A percentile compares a stretch with the other conserved stretches of the same genome.
Conservation (phyloP, 2,888 invertebrate genomes). For the Scrobipalpa costella region DNA sequence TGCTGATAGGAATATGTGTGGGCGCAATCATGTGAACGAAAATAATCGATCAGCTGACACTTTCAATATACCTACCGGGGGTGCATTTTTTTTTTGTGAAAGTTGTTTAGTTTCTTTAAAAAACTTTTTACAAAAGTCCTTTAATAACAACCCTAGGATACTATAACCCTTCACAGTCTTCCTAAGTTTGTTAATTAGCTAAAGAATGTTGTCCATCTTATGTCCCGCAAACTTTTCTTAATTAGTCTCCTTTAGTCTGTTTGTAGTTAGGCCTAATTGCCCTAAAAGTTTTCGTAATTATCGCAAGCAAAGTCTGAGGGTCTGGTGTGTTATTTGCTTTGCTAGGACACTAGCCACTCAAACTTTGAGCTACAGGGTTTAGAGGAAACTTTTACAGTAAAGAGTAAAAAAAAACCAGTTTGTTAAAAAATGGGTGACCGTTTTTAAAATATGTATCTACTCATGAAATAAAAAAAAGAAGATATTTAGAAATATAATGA, state of each 20-base stretch:
- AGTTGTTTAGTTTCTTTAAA: background rate
- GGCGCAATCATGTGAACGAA: no score
- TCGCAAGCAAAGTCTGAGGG: conserved; percentile 3
- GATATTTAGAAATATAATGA: no score
- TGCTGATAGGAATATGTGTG: no score
- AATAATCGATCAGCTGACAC: no score
- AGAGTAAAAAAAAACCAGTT: no score
- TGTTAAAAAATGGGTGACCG: no score
- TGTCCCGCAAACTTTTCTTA: conserved; percentile 7
- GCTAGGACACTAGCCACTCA: background rate
- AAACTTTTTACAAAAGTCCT: background rate
- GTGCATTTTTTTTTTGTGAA: no score
- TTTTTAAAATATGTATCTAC: no score
- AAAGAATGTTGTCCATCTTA: conserved; percentile 14
- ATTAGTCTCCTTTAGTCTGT: conserved; percentile 8
- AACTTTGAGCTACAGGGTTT: background rate
- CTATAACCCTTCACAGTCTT: background rate
- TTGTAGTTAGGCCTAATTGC: conserved; percentile 11
- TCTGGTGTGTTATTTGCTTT: background rate
- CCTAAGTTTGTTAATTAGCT: conserved; percentile 4
- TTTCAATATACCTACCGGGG: no score
- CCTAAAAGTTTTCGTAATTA: conserved; percentile 13
- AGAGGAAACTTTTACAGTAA: background rate
- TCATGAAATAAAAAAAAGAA: no score
- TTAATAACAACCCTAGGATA: background rate